phyloP scores from a whole-genome alignment of 2,888 invertebrate genomes.

The Lasioglossum leucozonium region DNA sequence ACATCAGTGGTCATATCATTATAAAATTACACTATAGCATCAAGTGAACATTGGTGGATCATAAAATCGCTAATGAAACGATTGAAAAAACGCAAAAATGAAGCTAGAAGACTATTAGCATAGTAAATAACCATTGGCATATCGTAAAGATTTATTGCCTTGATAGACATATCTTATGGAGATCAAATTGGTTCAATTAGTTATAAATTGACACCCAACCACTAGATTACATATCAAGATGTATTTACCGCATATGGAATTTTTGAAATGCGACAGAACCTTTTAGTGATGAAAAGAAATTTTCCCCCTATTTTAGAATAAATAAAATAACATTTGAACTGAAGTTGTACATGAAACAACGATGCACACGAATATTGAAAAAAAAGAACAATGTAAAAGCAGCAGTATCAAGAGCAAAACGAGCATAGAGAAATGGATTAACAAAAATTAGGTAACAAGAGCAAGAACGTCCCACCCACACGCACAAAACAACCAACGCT shows the following conservation, averaged over 20 bases:
- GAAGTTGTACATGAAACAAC: not conserved
- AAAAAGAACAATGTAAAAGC: not conserved
- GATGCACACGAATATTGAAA: not conserved
- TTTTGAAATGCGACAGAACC: no score
- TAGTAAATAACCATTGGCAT: not conserved
- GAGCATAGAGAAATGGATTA: not conserved
- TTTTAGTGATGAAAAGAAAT: not conserved
- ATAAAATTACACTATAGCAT: not conserved
- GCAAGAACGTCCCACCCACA: not conserved
- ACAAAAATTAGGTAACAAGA: not conserved
- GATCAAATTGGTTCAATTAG: not conserved
- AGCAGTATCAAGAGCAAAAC: not conserved
- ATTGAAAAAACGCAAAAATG: not conserved
- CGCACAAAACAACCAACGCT: not conserved
- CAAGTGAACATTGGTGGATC: not conserved
- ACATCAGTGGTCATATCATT: not conserved
- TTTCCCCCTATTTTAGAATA: not conserved
- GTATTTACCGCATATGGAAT: no score
- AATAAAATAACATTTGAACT: not conserved
- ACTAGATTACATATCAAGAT: no score
- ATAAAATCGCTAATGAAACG: not conserved
- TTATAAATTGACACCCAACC: no score
- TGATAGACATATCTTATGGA: not conserved
- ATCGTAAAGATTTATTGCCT: not conserved
- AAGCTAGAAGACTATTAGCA: not conserved